Percentiles rank a stretch among this genome's conserved stretches.
phyloP scores from a whole-genome alignment of 2,888 invertebrate species.

The Synanthedon tipuliformis region DNA sequence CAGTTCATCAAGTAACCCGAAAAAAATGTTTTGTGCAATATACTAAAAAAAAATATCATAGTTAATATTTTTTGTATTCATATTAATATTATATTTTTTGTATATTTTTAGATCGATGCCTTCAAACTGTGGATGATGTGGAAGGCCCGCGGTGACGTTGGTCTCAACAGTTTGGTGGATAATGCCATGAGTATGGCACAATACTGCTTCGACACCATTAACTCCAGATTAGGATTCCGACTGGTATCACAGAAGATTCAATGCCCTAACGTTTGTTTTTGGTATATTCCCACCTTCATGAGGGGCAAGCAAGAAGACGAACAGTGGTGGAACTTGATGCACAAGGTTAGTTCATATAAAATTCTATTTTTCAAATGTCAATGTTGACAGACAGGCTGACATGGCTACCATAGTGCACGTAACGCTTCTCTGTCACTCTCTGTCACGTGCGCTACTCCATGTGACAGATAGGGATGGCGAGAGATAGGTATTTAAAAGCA shows the following conservation, averaged over 20 bases:
- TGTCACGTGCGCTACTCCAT: too few relatives aligned
- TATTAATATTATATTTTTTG: slow-evolving; percentile 4
- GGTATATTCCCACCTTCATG: slow-evolving; percentile 80
- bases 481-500: too few relatives aligned
- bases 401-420: too few relatives aligned
- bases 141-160: slow-evolving; percentile 80
- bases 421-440: too few relatives aligned
- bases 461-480: too few relatives aligned
- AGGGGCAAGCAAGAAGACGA: slow-evolving; percentile 43
- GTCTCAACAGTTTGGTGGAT: slow-evolving; percentile 72
- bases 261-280: slow-evolving; percentile 90
- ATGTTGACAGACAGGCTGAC: too few relatives aligned
- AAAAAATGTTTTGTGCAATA: background rate
- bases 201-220: slow-evolving; percentile 66
- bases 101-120: slow-evolving; percentile 75
- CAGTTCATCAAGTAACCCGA: background rate
- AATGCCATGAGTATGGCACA: slow-evolving; percentile 73
- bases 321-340: slow-evolving; percentile 65
- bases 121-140: slow-evolving; percentile 95
- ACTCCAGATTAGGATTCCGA: slow-evolving; percentile 68
- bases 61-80: background rate
- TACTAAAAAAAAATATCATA: background rate
- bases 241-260: slow-evolving; percentile 71
- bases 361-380: too few relatives aligned
- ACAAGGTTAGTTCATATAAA: slow-evolving; percentile 37